Evolutionary conservation across 2,797 vertebrate genomes (phyloP).

Genomic region (Dromococcyx pavoninus): DNA sequence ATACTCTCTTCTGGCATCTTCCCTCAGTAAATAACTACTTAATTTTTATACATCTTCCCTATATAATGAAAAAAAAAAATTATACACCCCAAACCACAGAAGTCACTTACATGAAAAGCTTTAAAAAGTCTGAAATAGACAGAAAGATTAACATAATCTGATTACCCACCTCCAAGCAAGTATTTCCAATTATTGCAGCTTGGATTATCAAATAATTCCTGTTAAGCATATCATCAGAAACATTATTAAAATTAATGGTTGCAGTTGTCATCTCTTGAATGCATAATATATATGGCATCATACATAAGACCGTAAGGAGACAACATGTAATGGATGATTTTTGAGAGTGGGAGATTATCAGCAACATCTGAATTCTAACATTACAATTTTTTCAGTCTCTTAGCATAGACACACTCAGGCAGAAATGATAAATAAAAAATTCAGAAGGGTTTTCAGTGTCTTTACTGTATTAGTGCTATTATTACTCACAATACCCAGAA

Average conservation of each 20-base stretch:
- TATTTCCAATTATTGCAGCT: conserved; percentile 8
- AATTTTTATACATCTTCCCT: background rate
- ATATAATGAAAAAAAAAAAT: background rate
- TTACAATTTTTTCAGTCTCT: background rate
- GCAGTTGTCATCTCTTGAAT: background rate
- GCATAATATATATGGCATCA: background rate
- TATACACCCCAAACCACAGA: background rate
- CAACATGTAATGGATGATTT: background rate
- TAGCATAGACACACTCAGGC: background rate
- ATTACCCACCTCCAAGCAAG: background rate
- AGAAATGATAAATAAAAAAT: background rate
- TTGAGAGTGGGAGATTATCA: background rate
- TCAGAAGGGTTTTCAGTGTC: background rate
- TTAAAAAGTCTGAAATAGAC: background rate
- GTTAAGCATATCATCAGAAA: background rate
- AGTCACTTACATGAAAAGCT: background rate
- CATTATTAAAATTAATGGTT: background rate
- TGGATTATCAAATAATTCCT: conserved; percentile 12
- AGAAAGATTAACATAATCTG: background rate
- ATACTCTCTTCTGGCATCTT: background rate
- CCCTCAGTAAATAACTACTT: background rate
- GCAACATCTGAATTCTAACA: background rate
- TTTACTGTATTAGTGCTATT: background rate
- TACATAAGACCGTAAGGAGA: background rate
- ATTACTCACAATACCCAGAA: background rate